These are phyloP conservation scores for Eristalis tenax DNA, from an alignment of 2,888 invertebrate genomes.

Conservation along the genomic window DNA sequence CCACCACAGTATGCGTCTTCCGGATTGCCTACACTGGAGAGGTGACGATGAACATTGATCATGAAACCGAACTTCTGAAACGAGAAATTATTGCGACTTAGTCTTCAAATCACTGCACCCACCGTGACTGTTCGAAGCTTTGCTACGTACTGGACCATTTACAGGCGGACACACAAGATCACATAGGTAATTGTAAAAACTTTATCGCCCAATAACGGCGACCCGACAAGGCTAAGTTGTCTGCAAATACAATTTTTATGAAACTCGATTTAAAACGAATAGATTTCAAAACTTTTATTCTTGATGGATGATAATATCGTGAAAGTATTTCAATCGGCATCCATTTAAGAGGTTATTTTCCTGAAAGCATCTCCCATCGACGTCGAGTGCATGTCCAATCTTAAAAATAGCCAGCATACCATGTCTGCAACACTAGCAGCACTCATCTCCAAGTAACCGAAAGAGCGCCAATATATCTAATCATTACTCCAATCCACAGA, in stretches of 20 bases:
- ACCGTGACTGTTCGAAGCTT: too few relatives aligned
- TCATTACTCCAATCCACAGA: conserved; percentile 18
- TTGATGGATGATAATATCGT: background rate
- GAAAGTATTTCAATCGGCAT: conserved; percentile 32
- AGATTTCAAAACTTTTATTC: conserved; percentile 8
- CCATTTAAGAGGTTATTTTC: conserved; percentile 29
- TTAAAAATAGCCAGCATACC: conserved; percentile 18
- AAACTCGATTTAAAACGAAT: conserved; percentile 21
- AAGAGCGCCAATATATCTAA: conserved; percentile 23
- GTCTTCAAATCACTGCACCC: too few relatives aligned
- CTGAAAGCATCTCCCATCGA: conserved; percentile 36
- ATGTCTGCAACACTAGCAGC: background rate
- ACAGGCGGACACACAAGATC: background rate
- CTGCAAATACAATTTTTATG: conserved; percentile 8
- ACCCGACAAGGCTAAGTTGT: conserved; percentile 5
- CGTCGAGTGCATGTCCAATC: conserved; percentile 20
- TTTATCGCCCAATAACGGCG: background rate
- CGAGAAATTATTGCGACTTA: too few relatives aligned
- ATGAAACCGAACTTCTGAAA: too few relatives aligned
- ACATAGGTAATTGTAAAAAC: background rate
- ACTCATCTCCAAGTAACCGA: conserved; percentile 2
- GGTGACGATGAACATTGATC: too few relatives aligned
- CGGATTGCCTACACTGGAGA: too few relatives aligned
- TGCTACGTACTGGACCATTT: background rate
- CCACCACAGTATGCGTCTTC: too few relatives aligned